These are phyloP conservation scores for Caenorhabditis japonica DNA, from an alignment of 2,888 invertebrate genomes.

Conservation along the genomic window DNA sequence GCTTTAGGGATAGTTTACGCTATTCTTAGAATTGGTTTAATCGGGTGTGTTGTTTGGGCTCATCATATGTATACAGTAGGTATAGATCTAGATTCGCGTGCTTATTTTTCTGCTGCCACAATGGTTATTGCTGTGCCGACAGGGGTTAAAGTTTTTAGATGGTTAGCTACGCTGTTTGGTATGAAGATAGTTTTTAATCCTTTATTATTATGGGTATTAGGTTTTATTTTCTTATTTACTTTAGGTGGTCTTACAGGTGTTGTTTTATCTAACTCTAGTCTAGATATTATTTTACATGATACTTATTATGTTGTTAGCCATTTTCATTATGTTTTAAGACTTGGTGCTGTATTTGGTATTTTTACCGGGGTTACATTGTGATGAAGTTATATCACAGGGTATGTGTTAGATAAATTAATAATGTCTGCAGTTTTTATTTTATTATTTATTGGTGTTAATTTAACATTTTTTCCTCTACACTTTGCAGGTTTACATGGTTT, in stretches of 20 bases:
- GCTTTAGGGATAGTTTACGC: constrained; percentile 83
- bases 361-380: constrained; percentile 85
- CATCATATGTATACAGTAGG: constrained; percentile 90
- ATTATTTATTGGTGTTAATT: constrained; percentile 86
- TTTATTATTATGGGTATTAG: constrained; percentile 83
- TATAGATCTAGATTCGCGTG: constrained; percentile 87
- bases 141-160: constrained; percentile 88
- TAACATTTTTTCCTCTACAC: constrained; percentile 88
- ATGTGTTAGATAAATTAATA: constrained; percentile 81
- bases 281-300: constrained; percentile 86
- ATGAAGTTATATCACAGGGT: constrained; percentile 83
- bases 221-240: constrained; percentile 87
- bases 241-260: constrained; percentile 82
- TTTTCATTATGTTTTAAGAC: constrained; percentile 87
- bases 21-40: constrained; percentile 86
- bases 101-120: constrained; percentile 88
- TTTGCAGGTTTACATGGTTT: constrained; percentile 84
- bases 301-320: constrained; percentile 89
- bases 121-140: constrained; percentile 90
- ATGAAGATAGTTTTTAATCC: constrained; percentile 82
- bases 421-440: constrained; percentile 84
- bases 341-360: constrained; percentile 87
- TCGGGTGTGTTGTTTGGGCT: constrained; percentile 89
- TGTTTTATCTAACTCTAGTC: constrained; percentile 84
- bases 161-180: constrained; percentile 84